Base-by-base conservation (phyloP, 2,888 invertebrate species). In the Chydorus sphaericus region DNA sequence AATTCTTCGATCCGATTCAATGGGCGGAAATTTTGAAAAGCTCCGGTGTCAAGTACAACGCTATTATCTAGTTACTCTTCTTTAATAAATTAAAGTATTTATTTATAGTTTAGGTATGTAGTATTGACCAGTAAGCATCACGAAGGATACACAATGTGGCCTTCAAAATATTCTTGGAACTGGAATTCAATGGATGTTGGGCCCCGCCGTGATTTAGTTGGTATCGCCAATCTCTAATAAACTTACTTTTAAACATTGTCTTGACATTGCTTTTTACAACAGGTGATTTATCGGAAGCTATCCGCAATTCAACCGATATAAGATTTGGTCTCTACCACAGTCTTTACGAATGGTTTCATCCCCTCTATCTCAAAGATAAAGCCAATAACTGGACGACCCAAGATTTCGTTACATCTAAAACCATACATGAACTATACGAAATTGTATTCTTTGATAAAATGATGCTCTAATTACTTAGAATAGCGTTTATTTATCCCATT, bases 51-150 rank as follows among this genome's bases (percentile, higher is more conserved):
- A 87, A 81, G 83, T 89, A 71, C 70, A n/a, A n/a, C n/a, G n/a
- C n/a, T n/a, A n/a, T n/a, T n/a, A n/a, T n/a, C n/a, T n/a, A n/a
- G n/a, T n/a, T n/a, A n/a, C n/a, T n/a, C n/a, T n/a, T 38, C n/a
- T n/a, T 44, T 10, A 18, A n/a, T n/a, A n/a, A 1, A 7, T 28
- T 8, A 30, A 31, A 20, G 6, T n/a, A 5, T 51, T 5, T 30
- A 23, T 29, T 30, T 31, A 23, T 29, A 23, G 20, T 18, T 56
- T 4, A 83, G 83, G 66, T 87, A 88, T 65, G 76, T 89, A 2
- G 85, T 90, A 0, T 67, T 90, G 37, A 89, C 89, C 7, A 86
- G 84, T 66, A 90, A 90, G 69, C 90, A 90, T 68, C 89, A 90
- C 67, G 90, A 91, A 67, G 90, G 90, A 0, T 91, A 75, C 66